These are phyloP conservation scores for Pituophis catenifer DNA, from an alignment of 2,113 vertebrate species.

Conservation along the genomic window DNA sequence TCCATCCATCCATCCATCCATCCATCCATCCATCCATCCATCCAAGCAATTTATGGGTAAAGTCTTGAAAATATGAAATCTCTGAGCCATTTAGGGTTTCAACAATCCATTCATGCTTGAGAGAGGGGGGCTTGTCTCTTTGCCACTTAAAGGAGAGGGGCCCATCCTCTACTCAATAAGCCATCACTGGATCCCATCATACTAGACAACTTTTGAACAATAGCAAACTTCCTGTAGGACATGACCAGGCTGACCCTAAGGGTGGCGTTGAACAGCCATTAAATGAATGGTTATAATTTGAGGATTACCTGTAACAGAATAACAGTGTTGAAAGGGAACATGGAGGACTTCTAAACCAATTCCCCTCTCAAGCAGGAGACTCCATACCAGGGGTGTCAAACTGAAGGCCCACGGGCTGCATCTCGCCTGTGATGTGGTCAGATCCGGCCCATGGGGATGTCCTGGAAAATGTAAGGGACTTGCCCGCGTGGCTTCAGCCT, in stretches of 20 bases:
- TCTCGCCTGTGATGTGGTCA: no score
- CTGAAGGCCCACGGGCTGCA: no score
- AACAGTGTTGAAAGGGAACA: not conserved
- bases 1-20: no score
- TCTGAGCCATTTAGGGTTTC: not conserved
- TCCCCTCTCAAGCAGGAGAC: not conserved
- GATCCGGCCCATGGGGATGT: no score
- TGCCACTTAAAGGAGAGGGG: not conserved
- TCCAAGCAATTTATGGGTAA: not conserved
- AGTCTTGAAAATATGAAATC: not conserved
- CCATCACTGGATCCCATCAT: not conserved
- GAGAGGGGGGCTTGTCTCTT: not conserved
- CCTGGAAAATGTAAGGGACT: no score
- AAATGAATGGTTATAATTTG: not conserved
- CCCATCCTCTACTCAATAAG: not conserved
- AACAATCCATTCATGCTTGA: not conserved
- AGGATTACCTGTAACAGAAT: not conserved
- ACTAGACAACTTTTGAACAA: not conserved
- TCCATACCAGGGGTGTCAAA: no score
- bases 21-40: no score
- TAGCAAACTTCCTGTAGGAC: not conserved
- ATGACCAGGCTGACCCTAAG: not conserved
- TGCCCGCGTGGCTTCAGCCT: no score
- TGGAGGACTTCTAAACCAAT: not conserved
- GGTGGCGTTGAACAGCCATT: not conserved